Conservation (phyloP, 2,888 invertebrate genomes). For the Selenia dentaria region DNA sequence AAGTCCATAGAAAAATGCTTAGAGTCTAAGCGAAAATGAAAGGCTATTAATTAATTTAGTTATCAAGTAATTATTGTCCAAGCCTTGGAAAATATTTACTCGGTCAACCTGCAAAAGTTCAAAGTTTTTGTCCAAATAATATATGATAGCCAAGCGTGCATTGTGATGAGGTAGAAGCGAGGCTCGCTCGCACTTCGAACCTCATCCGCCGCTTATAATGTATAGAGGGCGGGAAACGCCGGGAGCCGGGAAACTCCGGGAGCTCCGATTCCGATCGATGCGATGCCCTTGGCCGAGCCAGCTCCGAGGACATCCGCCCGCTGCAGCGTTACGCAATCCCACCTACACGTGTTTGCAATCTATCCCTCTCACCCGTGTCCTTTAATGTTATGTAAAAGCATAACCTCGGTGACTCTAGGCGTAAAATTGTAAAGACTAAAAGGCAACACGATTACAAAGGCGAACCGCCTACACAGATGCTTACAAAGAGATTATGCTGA, state of each 20-base stretch:
- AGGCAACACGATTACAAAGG: conserved; percentile 16
- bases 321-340: conserved; percentile 69
- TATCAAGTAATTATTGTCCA: no score
- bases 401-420: not conserved
- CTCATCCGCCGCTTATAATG: not conserved
- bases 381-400: conserved; percentile 15
- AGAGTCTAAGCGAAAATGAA: no score
- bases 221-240: not conserved
- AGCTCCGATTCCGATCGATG: conserved; percentile 57
- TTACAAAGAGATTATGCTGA: conserved; percentile 16
- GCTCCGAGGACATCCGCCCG: conserved; percentile 61
- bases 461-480: conserved; percentile 14
- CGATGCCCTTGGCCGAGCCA: conserved; percentile 77
- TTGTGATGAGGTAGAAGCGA: not conserved
- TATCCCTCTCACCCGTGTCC: conserved; percentile 19
- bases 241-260: conserved; percentile 22
- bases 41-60: no score
- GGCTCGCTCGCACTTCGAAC: no score
- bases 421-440: conserved; percentile 4
- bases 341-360: conserved; percentile 27
- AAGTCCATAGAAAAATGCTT: no score
- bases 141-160: no score
- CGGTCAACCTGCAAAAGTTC: no score
- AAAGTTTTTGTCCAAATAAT: no score
- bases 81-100: no score